A percentile compares a stretch with the other conserved stretches of the same genome.
These are phyloP conservation scores for Vulpes ferrilata DNA, from an alignment of 2,113 vertebrate species.

Conservation along the genomic window DNA sequence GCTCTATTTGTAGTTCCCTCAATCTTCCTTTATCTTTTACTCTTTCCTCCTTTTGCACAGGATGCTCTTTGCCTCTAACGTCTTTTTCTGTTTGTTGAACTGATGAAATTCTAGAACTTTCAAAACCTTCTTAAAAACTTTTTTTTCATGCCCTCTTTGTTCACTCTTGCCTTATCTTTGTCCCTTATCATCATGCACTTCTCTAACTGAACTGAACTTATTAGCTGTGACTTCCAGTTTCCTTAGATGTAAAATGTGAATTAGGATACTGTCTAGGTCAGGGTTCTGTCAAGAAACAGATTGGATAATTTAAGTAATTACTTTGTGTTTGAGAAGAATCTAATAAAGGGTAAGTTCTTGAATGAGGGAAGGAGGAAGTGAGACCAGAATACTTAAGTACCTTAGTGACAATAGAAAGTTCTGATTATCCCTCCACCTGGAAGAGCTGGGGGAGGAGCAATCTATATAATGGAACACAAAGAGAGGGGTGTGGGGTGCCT, in stretches of 20 bases:
- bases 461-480: neutral
- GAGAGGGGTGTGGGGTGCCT: neutral
- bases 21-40: neutral
- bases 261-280: neutral
- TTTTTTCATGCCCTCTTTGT: neutral
- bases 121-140: neutral
- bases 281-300: neutral
- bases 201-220: neutral
- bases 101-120: neutral
- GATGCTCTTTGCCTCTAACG: neutral
- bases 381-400: neutral
- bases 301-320: neutral
- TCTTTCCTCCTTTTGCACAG: neutral
- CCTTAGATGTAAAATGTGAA: neutral
- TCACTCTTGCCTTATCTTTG: neutral
- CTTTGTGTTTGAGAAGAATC: neutral
- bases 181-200: neutral
- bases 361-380: neutral
- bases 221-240: neutral
- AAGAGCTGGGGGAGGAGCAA: accelerated
- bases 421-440: accelerated
- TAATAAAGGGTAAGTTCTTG: neutral
- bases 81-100: neutral
- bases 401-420: neutral
- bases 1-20: neutral